Evolutionary conservation across 2,113 vertebrate species (phyloP), one percentile per base, ranked within the genome.

Genomic region (Chionodraco myersi): DNA sequence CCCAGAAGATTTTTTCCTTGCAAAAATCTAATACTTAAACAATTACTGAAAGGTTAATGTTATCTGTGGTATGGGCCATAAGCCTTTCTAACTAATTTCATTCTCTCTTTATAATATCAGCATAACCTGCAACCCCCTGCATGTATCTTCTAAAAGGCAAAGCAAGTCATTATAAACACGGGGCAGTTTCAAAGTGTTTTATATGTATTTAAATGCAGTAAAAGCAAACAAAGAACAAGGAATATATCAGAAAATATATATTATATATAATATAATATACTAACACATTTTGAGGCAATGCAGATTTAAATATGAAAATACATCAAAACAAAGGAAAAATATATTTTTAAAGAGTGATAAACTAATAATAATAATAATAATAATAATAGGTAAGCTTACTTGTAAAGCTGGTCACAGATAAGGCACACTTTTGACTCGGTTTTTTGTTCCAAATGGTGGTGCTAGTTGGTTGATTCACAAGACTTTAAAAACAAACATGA

Each of bases 11-110:
- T 1, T 81, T 68, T 59, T 80, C 47, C 47, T 67, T n/a, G 45
- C 34, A 51, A 63, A 45, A 65, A 77, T 54, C 68, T 72, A 48
- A 4, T 13, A 23, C 52, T 41, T 52, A 15, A 69, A 3, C 30
- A 44, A 13, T 61, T 57, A 68, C 7, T 63, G 18, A 58, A 44
- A 57, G 6, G 10, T 23, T 72, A 56, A 23, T 54, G 52, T 58
- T 21, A 62, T 67, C 3, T 53, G 48, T 41, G 44, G n/a, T 62
- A 16, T 26, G 23, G 72, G 48, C 21, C 45, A 7, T 34, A 10
- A 23, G 23, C 9, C 13, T 4, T 12, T 51, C 49, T 13, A 53
- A 21, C 54, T 61, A 5, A 34, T 54, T 41, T 15, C 15, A 66
- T 4, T 47, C 16, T 80, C 36, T 45, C 7, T 23, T 56, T 3